Evolutionary conservation across 2,113 vertebrate genomes (phyloP).

Genomic region (Fukomys damarensis): DNA sequence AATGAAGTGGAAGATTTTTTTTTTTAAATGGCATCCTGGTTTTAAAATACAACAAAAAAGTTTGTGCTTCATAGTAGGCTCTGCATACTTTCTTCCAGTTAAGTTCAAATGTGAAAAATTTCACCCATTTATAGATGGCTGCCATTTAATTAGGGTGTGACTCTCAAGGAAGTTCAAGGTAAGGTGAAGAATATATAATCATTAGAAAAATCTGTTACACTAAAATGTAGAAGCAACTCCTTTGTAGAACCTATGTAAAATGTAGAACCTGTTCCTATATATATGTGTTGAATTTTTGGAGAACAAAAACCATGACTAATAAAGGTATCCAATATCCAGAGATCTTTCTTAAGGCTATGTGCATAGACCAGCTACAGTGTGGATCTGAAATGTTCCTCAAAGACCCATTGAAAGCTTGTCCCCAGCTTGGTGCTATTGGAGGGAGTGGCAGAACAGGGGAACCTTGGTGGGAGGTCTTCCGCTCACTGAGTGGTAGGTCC

Average conservation of each 20-base stretch:
- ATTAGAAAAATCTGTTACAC: background rate
- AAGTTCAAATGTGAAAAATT: background rate
- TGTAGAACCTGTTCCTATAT: background rate
- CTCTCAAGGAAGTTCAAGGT: rapidly evolving
- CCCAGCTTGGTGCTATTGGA: background rate
- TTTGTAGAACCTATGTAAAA: too few species aligned
- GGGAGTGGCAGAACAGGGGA: rapidly evolving
- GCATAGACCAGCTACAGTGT: background rate
- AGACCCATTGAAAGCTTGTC: background rate
- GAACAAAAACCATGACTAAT: background rate
- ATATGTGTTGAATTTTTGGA: background rate
- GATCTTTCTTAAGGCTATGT: background rate
- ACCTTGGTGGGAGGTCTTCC: too few species aligned
- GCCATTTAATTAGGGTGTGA: background rate
- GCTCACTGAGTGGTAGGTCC: rapidly evolving
- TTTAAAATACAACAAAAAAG: background rate
- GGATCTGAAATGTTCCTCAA: background rate
- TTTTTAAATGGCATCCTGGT: background rate
- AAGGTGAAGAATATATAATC: background rate
- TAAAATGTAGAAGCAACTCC: background rate
- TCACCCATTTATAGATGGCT: rapidly evolving
- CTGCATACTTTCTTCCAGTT: background rate
- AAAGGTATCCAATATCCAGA: background rate
- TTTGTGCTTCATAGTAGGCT: background rate
- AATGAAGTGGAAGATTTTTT: background rate